Base-by-base conservation (phyloP, 1,140 invertebrate genomes). In the Tetragonula clypearis region DNA sequence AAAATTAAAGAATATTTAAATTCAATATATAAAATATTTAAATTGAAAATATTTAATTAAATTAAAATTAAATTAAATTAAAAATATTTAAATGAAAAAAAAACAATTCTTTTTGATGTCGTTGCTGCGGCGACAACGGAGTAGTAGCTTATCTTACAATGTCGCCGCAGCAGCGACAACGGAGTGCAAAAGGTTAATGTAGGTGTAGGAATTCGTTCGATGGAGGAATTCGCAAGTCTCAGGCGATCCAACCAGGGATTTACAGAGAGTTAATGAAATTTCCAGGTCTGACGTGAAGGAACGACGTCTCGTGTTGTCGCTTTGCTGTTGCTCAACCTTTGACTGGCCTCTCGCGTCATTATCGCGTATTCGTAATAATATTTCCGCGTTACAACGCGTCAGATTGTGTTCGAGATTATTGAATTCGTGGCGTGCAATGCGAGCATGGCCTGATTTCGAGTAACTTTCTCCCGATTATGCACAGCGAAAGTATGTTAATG, bases 201-300 rank as follows among this genome's bases (percentile, higher is more conserved):
- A 65, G 58, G 73, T 66, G 82, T 72, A 75, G 74, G 84, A 88
- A 76, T 74, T 77, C 65, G 74, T 83, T 83, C 82, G 66, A 56
- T 35, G 77, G 74, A 58, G 41, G 41, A 41, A 49, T 49, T 30
- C 81, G 78, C 56, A 78, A 41, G 62, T 74, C 58, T 0, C 77
- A 75, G 55, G 49, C 69, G 26, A 62, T 58, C 75, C 30, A 86
- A 81, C 41, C 41, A 41, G 41, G 87, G 85, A 86, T 89, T 88
- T 89, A 87, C 79, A 30, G 30, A 30, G 84, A 79, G 78, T 88
- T 89, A 89, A 88, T 88, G 79, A 79, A 84, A 86, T 89, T 73
- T 87, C 78, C 73, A 81, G 83, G 73, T 86, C 68, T 80, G 80
- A 73, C 69, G 72, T 12, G 35, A 5, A 17, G 62, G 1, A 65